phyloP scores from a whole-genome alignment of 2,113 vertebrate genomes.

The Acrocephalus kingi region DNA sequence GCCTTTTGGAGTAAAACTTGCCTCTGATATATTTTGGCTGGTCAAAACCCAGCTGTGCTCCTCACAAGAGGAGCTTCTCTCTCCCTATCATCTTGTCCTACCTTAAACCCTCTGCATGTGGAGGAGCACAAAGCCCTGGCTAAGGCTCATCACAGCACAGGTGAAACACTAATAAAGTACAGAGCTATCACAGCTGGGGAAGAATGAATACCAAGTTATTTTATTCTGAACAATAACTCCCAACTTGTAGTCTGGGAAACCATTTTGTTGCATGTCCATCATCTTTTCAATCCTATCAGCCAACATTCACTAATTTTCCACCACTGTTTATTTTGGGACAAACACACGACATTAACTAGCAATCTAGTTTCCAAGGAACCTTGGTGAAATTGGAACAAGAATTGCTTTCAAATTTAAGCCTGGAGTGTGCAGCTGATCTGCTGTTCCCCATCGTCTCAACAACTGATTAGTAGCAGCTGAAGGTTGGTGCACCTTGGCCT shows the following conservation, averaged over 20 bases:
- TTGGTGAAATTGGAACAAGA: background rate
- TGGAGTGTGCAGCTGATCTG: background rate
- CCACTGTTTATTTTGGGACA: background rate
- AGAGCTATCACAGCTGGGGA: background rate
- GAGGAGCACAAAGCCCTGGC: background rate
- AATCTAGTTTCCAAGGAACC: background rate
- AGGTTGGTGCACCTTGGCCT: background rate
- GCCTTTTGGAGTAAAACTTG: background rate
- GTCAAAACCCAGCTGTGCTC: background rate
- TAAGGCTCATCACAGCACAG: background rate
- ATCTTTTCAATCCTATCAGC: background rate
- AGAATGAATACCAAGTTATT: background rate
- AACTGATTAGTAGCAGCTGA: background rate
- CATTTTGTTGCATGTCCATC: rapidly evolving
- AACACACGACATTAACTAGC: background rate
- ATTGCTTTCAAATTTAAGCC: background rate
- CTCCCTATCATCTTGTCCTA: background rate
- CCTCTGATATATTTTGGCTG: background rate
- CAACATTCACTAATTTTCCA: background rate
- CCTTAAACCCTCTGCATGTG: background rate
- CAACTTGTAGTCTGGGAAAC: background rate
- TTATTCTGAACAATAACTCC: background rate
- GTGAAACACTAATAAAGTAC: background rate
- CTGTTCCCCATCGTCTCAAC: background rate
- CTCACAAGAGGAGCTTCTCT: background rate